Base-by-base conservation (phyloP, 2,113 vertebrate genomes). In the Gallinago jamesoni region DNA sequence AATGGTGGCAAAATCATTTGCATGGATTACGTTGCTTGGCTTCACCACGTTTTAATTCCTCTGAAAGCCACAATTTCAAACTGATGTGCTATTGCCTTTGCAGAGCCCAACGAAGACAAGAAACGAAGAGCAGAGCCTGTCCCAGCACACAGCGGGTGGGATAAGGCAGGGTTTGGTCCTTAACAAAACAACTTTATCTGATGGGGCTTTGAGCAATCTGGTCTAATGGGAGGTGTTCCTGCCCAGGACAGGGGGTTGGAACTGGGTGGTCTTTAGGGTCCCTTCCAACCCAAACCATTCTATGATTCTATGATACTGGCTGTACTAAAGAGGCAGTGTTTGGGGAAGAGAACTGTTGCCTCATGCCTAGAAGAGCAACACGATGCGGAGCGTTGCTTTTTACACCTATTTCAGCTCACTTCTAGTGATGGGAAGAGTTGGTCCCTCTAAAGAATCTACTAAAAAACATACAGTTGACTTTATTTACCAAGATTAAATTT, bases 91-190 rank as follows among this genome's bases (percentile, higher is more conserved):
- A 8, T 43, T 35, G 25, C 45, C 41, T 77, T 39, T 21, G 9
- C 37, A 9, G 63, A 67, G 57, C 41, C 48, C 50, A 35, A 11
- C 0, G 1, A 47, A 39, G 13, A 33, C 6, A 13, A 0, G 22
- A 39, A 66, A 31, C 0, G 2, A 66, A 19, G 53, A 72, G 69
- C 59, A 77, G 25, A 41, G 19, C 19, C 47, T 33, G 41, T 35
- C 47, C 62, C 30, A 43, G 67, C 6, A 35, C 1, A 0, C 23
- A 27, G 74, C 1, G 0, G 45, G 62, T 35, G 35, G 53, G 16
- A 22, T 22, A n/a, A 30, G 10, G 35, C 14, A 18, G 53, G 24
- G 37, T 41, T 57, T 84, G 18, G 55, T 62, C 8, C 1, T 30
- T 55, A 57, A 41, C 35, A 24, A 0, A 7, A 28, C 55, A 48